A percentile compares a stretch with the other conserved stretches of the same genome.
phyloP scores from a whole-genome alignment of 2,888 invertebrate species.

The Melieria crassipennis region DNA sequence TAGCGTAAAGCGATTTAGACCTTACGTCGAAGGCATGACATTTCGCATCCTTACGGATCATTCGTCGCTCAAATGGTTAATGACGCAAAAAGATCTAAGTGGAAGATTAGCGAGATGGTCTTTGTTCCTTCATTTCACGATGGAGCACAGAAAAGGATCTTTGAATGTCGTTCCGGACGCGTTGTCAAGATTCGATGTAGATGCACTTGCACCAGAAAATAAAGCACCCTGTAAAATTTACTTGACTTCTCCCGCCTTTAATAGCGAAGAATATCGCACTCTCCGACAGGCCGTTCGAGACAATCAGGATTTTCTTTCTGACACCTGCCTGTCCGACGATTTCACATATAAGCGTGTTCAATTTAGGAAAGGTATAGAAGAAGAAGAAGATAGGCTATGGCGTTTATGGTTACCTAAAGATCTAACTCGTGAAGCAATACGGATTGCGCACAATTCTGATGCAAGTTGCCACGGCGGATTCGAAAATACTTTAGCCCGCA shows the following conservation, averaged over 20 bases:
- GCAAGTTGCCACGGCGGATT: too few species aligned
- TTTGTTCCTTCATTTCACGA: slow-evolving; percentile 8
- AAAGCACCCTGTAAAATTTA: neutral
- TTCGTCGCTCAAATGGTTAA: slow-evolving; percentile 37
- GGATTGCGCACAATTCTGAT: too few species aligned
- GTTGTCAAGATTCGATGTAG: slow-evolving; percentile 17
- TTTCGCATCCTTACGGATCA: slow-evolving; percentile 47
- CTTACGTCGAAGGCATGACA: slow-evolving; percentile 39
- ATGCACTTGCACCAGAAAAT: neutral
- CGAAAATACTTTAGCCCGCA: slow-evolving; percentile 26
- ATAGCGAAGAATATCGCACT: neutral
- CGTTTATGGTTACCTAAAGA: too few species aligned
- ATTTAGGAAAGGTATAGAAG: neutral
- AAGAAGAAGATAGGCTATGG: neutral
- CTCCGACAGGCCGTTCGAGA: neutral
- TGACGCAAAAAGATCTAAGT: slow-evolving; percentile 12
- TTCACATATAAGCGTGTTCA: neutral
- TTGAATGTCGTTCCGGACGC: slow-evolving; percentile 22
- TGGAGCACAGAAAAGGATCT: slow-evolving; percentile 18
- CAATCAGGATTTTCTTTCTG: neutral
- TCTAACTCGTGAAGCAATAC: too few species aligned
- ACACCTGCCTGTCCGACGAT: neutral
- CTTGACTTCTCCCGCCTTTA: neutral
- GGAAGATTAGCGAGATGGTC: slow-evolving; percentile 7
- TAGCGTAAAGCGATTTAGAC: slow-evolving; percentile 12